Evolutionary conservation across 92 coral and sea anemone genomes (phyloP).

Genomic region (Zoanthus sociatus): DNA sequence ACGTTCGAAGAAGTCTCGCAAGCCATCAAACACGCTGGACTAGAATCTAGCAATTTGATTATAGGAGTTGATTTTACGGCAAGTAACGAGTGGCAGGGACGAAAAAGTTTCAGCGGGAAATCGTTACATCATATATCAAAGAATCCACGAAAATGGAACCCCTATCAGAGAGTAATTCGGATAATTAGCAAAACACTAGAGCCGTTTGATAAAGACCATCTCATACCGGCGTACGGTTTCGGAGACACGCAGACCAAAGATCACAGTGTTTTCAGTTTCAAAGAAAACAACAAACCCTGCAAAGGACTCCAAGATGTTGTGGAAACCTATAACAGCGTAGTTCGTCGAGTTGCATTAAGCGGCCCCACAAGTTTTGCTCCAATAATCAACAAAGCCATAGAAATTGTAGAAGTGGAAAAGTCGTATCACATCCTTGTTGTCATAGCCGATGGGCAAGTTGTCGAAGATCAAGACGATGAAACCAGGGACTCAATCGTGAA

Average conservation of each 20-base stretch:
- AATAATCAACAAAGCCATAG: slow-evolving; percentile 87
- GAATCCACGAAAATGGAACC: slow-evolving; percentile 82
- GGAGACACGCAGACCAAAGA: slow-evolving; percentile 91
- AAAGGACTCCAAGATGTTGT: slow-evolving; percentile 81
- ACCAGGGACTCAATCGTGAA: slow-evolving; percentile 90
- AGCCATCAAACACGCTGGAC: slow-evolving; percentile 83
- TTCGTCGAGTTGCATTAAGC: slow-evolving; percentile 84
- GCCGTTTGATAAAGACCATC: slow-evolving; percentile 90
- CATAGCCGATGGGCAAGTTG: slow-evolving; percentile 96
- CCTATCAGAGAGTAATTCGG: slow-evolving; percentile 92
- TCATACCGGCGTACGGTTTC: slow-evolving; percentile 92
- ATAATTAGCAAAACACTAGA: slow-evolving; percentile 85
- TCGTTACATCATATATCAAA: slow-evolving; percentile 83
- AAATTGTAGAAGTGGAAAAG: slow-evolving; percentile 72
- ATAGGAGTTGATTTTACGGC: slow-evolving; percentile 98
- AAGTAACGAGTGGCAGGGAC: slow-evolving; percentile 99
- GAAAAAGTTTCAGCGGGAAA: slow-evolving; percentile 87
- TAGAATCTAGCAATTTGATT: slow-evolving; percentile 84
- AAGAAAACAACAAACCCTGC: slow-evolving; percentile 79
- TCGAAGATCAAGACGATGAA: slow-evolving; percentile 82
- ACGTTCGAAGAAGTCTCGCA: slow-evolving; percentile 82
- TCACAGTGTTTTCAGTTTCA: slow-evolving; percentile 83
- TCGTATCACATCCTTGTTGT: slow-evolving; percentile 86
- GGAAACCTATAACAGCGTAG: slow-evolving; percentile 78
- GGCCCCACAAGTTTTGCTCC: slow-evolving; percentile 99